A percentile compares a stretch with the other conserved stretches of the same genome.
phyloP scores from a whole-genome alignment of 2,888 invertebrate species.

The Drosophila nigritarsus region DNA sequence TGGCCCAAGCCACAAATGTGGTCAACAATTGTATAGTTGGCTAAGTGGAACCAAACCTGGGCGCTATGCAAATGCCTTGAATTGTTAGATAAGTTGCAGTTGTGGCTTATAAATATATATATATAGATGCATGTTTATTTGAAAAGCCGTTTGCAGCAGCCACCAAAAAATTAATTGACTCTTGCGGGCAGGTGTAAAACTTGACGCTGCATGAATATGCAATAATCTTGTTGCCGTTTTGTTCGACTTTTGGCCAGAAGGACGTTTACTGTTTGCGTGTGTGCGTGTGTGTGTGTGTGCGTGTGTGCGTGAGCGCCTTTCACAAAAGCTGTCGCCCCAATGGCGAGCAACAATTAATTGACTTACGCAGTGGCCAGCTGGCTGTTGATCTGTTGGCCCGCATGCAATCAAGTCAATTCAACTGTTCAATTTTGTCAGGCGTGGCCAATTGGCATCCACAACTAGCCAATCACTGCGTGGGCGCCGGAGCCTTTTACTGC shows the following conservation, averaged over 20 bases:
- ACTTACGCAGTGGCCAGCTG: conserved; percentile 58
- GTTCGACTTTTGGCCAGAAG: conserved; percentile 57
- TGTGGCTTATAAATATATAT: not conserved
- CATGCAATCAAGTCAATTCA: conserved; percentile 55
- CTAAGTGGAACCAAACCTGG: conserved; percentile 26
- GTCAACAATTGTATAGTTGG: conserved; percentile 18
- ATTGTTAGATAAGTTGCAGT: conserved; percentile 53
- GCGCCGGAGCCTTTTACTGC: conserved; percentile 56
- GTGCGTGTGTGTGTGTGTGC: conserved; percentile 30
- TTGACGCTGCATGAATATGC: conserved; percentile 59
- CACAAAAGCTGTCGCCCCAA: conserved; percentile 75
- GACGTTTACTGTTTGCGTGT: conserved; percentile 57
- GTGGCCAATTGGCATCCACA: conserved; percentile 39
- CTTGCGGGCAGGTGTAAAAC: conserved; percentile 72
- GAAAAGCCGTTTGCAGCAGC: conserved; percentile 19
- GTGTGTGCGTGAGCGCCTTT: conserved; percentile 66
- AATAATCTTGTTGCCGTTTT: conserved; percentile 51
- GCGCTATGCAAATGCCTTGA: conserved; percentile 33
- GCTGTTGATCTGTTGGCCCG: conserved; percentile 35
- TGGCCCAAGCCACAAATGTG: conserved; percentile 19
- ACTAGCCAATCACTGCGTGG: conserved; percentile 57
- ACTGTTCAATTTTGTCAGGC: conserved; percentile 34
- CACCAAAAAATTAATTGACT: conserved; percentile 66
- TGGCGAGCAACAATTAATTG: conserved; percentile 78
- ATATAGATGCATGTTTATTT: conserved; percentile 7